These are phyloP conservation scores for Ceraclea dissimilis DNA, from an alignment of 2,888 invertebrate genomes.

Conservation along the genomic window DNA sequence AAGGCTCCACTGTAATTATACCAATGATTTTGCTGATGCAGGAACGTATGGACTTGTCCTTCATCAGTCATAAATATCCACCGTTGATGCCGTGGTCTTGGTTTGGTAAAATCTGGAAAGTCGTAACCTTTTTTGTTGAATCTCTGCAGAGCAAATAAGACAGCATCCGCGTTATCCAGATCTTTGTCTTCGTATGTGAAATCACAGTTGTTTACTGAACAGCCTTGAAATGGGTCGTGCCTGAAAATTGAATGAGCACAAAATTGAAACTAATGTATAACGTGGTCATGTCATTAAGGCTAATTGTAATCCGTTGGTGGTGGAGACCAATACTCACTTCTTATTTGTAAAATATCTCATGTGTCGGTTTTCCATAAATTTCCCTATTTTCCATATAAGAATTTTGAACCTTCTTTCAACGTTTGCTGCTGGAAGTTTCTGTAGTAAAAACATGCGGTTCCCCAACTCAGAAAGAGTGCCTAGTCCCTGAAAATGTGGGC, in stretches of 20 bases:
- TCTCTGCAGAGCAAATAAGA: neutral
- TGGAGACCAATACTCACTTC: neutral
- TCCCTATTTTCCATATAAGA: neutral
- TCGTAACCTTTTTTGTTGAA: conserved; percentile 30
- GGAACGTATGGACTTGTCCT: conserved; percentile 48
- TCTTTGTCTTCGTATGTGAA: conserved; percentile 39
- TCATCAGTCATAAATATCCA: conserved; percentile 57
- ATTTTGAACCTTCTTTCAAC: neutral
- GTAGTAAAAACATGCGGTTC: neutral
- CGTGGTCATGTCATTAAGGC: too few species aligned
- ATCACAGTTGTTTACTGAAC: conserved; percentile 46
- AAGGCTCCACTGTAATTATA: conserved; percentile 45
- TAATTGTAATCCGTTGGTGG: too few species aligned
- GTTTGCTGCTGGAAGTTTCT: neutral
- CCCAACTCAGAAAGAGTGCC: neutral
- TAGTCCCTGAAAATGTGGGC: neutral
- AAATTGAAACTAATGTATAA: neutral
- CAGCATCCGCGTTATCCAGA: neutral
- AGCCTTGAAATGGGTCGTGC: conserved; percentile 44
- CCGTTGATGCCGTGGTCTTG: conserved; percentile 37
- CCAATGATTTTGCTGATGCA: conserved; percentile 32
- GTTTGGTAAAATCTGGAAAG: conserved; percentile 36
- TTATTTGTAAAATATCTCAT: neutral
- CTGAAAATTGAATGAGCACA: too few species aligned
- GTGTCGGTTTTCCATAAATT: neutral